A percentile compares a stretch with the other conserved stretches of the same genome.
Conservation (phyloP, 1,140 invertebrate species). For the Meloidogyne floridensis region DNA sequence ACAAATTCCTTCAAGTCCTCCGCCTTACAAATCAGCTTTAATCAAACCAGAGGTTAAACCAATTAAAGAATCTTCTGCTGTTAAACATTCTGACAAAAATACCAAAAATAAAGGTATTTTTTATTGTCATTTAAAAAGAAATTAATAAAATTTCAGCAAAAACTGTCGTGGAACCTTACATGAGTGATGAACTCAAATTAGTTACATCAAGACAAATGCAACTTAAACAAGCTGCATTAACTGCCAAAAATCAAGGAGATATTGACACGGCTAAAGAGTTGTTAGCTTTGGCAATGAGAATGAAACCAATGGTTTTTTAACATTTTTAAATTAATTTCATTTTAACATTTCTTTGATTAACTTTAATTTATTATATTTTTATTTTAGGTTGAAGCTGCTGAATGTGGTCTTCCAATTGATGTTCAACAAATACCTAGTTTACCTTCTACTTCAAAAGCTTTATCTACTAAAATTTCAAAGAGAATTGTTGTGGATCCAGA, state of each 20-base stretch:
- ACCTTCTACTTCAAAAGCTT: conserved; percentile 1
- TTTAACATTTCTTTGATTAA: neutral
- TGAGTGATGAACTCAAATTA: conserved; percentile 31
- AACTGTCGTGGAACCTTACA: neutral
- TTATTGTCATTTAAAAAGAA: neutral
- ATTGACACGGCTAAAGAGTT: conserved; percentile 15
- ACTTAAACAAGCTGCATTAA: conserved; percentile 30
- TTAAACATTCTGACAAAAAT: neutral
- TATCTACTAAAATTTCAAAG: conserved; percentile 7
- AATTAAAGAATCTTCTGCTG: neutral
- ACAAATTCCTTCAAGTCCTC: conserved; percentile 36
- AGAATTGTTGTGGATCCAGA: neutral
- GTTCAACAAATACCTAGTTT: conserved; percentile 28
- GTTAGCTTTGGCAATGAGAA: neutral
- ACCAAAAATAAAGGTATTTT: neutral
- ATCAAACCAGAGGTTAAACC: neutral
- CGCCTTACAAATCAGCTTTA: conserved; percentile 20
- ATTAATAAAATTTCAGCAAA: neutral
- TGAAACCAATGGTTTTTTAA: conserved; percentile 15
- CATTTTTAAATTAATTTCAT: too few relatives aligned
- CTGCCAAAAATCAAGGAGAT: conserved; percentile 35
- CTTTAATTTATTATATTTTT: neutral
- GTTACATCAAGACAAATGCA: conserved; percentile 32
- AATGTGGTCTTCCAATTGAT: conserved; percentile 38
- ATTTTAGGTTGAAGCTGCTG: conserved; percentile 27